These are phyloP conservation scores for Gorsachius magnificus DNA, from an alignment of 2,797 vertebrate genomes.

Conservation along the genomic window DNA sequence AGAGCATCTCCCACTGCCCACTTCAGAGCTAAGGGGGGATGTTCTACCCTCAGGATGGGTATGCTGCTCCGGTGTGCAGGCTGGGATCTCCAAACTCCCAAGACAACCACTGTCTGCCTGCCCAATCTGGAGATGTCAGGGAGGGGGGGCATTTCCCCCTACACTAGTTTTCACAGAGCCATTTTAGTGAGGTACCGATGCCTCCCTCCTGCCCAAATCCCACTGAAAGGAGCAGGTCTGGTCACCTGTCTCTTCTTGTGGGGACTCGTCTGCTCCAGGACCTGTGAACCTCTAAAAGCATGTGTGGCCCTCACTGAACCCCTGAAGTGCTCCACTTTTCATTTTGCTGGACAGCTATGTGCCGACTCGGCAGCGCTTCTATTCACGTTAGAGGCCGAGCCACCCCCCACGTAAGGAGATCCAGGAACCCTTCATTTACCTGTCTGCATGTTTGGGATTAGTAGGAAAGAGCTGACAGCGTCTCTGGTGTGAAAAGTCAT, in stretches of 20 bases:
- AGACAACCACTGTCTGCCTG: not conserved
- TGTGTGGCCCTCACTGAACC: not conserved
- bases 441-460: not conserved
- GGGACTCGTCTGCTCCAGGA: not conserved
- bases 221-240: not conserved
- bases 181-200: not conserved
- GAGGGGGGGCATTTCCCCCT: fast-evolving
- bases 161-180: not conserved
- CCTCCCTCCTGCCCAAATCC: not conserved
- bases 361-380: not conserved
- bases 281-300: not conserved
- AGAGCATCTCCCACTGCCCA: not conserved
- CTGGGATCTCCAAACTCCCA: not conserved
- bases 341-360: not conserved
- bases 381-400: not conserved
- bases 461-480: not conserved
- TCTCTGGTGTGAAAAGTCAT: not conserved
- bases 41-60: not conserved
- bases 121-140: not conserved
- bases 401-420: not conserved
- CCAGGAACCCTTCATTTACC: not conserved
- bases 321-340: not conserved
- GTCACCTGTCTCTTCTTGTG: not conserved
- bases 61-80: no score
- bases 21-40: not conserved